Evolutionary conservation across 1,140 invertebrate genomes (phyloP).

Genomic region (Philopotamus ludificatus): DNA sequence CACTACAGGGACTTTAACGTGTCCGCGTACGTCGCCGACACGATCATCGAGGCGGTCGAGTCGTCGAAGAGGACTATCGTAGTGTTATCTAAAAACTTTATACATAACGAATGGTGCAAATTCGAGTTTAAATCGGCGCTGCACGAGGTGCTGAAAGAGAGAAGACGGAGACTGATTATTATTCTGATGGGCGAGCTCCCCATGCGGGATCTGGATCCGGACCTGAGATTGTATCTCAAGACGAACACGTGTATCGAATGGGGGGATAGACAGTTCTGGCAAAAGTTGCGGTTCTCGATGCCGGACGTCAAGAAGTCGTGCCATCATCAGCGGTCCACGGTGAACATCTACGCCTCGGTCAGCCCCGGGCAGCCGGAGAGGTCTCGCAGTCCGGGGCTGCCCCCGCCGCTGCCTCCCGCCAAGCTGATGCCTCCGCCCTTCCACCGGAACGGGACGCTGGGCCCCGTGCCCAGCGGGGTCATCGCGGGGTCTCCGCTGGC

Average conservation of each 20-base stretch:
- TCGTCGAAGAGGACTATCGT: constrained; percentile 86
- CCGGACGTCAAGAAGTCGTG: constrained; percentile 68
- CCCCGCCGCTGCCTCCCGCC: constrained; percentile 60
- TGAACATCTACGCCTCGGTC: constrained; percentile 67
- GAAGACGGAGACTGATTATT: constrained; percentile 78
- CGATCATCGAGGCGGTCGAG: constrained; percentile 87
- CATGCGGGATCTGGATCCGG: constrained; percentile 82
- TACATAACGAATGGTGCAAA: constrained; percentile 90
- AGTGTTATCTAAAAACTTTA: constrained; percentile 88
- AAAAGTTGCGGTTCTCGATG: constrained; percentile 88
- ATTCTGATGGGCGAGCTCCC: constrained; percentile 82
- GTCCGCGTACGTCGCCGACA: constrained; percentile 81
- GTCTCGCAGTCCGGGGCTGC: constrained; percentile 64
- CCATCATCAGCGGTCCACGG: constrained; percentile 60
- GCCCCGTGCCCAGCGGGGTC: constrained; percentile 42
- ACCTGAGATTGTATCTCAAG: constrained; percentile 84
- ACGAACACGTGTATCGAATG: constrained; percentile 88
- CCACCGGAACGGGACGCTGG: constrained; percentile 48
- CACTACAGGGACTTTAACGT: constrained; percentile 83
- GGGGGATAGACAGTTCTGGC: constrained; percentile 93
- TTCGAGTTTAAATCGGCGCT: constrained; percentile 91
- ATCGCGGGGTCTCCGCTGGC: constrained; percentile 49
- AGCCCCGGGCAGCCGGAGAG: constrained; percentile 56
- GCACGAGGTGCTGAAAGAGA: constrained; percentile 85
- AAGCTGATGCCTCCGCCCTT: constrained; percentile 55